Evolutionary conservation across 1,140 invertebrate species (phyloP).

Genomic region (Eriosoma lanigerum): DNA sequence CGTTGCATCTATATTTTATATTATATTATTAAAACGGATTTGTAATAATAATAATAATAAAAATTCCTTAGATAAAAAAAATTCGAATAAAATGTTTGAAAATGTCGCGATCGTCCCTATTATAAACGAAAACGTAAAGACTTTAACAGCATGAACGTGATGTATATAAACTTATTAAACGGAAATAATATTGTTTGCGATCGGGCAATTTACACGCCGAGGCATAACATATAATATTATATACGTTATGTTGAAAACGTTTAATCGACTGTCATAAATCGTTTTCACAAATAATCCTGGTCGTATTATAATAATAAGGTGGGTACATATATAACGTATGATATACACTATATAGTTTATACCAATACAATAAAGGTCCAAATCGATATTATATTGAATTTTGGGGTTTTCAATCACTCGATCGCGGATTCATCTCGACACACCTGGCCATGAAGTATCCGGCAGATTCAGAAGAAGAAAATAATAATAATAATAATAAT

Average conservation of each 20-base stretch:
- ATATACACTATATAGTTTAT: not conserved
- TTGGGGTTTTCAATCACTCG: slow-evolving; percentile 35
- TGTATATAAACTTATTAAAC: not conserved
- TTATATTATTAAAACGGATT: too few species aligned
- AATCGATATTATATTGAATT: slow-evolving; percentile 45
- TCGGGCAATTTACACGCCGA: not conserved
- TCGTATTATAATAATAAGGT: not conserved
- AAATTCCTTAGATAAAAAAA: too few species aligned
- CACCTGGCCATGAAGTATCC: slow-evolving; percentile 22
- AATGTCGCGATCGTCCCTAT: too few species aligned
- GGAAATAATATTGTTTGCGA: not conserved
- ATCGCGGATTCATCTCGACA: slow-evolving; percentile 25
- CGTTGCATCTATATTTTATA: too few species aligned
- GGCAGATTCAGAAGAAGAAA: not conserved
- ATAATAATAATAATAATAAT: not conserved
- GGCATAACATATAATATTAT: not conserved
- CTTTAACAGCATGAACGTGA: too few species aligned
- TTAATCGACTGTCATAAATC: slow-evolving; percentile 49
- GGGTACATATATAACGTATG: not conserved
- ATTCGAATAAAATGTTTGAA: too few species aligned
- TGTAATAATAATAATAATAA: too few species aligned
- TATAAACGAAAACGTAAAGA: too few species aligned
- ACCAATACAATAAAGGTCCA: slow-evolving; percentile 8
- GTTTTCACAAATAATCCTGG: slow-evolving; percentile 39
- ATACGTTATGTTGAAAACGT: slow-evolving; percentile 15